Conservation (phyloP, 2,113 vertebrate genomes). For the Chloroceryle aenea region DNA sequence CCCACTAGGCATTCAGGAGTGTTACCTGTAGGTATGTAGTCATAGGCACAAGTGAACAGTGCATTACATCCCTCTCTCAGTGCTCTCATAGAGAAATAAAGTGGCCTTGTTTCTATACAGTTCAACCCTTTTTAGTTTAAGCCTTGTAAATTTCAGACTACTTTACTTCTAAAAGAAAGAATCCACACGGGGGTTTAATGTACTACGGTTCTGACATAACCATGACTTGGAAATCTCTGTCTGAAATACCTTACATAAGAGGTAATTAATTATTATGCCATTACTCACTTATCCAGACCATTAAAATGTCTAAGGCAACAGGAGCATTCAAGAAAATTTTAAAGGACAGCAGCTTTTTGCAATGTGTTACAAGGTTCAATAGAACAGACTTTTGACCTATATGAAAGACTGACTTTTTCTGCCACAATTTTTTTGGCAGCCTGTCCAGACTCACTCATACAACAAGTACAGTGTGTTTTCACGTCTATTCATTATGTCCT, state of each 20-base stretch:
- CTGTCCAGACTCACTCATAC: conserved; percentile 14
- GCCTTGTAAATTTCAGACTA: conserved; percentile 37
- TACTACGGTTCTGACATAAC: conserved; percentile 37
- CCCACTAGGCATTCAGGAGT: neutral
- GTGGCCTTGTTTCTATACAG: conserved; percentile 26
- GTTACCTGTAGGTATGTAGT: neutral
- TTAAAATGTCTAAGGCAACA: conserved; percentile 24
- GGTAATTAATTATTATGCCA: conserved; percentile 53
- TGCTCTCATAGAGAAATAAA: neutral
- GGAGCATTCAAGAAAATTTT: conserved; percentile 24
- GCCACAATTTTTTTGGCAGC: conserved; percentile 54
- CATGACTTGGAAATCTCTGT: conserved; percentile 33
- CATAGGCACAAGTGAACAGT: neutral
- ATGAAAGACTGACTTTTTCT: neutral
- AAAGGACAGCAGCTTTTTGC: conserved; percentile 35
- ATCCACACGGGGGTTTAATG: conserved; percentile 26
- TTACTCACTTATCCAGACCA: conserved; percentile 37
- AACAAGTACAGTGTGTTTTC: conserved; percentile 36
- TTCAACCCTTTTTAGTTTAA: conserved; percentile 57
- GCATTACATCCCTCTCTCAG: neutral
- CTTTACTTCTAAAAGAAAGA: conserved; percentile 36
- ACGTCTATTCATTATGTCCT: conserved; percentile 37
- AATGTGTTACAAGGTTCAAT: conserved; percentile 18
- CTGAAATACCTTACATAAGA: conserved; percentile 44
- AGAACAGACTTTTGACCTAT: conserved; percentile 36